Percentiles rank a stretch among this genome's conserved stretches.
phyloP scores from a whole-genome alignment of 2,113 vertebrate genomes.

The Cisticola juncidis region DNA sequence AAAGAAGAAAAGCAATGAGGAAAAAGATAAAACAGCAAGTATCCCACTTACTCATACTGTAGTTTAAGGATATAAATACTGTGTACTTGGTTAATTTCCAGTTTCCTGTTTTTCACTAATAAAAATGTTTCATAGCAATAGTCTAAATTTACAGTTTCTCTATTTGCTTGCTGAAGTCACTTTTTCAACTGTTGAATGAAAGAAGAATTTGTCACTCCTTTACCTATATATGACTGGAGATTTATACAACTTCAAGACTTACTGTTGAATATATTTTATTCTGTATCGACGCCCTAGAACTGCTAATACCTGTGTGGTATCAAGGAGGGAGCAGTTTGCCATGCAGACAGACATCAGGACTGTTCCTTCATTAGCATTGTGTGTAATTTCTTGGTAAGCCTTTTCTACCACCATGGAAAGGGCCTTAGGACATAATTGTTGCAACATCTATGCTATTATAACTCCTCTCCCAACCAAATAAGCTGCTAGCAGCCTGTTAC shows the following conservation, averaged over 20 bases:
- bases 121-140: not conserved
- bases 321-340: not conserved
- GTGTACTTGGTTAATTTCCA: not conserved
- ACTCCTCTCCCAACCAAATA: not conserved
- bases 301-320: not conserved
- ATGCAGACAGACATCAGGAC: not conserved
- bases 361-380: not conserved
- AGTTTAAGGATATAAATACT: not conserved
- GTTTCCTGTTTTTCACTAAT: not conserved
- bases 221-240: not conserved
- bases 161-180: not conserved
- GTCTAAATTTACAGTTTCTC: not conserved
- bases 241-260: not conserved
- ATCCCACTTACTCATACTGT: constrained; percentile 39
- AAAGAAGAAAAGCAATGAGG: constrained; percentile 89
- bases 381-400: not conserved
- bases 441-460: not conserved
- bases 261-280: not conserved
- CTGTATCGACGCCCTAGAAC: not conserved
- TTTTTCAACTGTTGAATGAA: not conserved
- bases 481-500: not conserved
- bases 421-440: not conserved
- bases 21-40: constrained; percentile 85
- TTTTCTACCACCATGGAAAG: not conserved
- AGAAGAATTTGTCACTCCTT: not conserved